A percentile compares a stretch with the other conserved stretches of the same genome.
Evolutionary conservation across 1,140 invertebrate species (phyloP).

Genomic region (Orussus abietinus): DNA sequence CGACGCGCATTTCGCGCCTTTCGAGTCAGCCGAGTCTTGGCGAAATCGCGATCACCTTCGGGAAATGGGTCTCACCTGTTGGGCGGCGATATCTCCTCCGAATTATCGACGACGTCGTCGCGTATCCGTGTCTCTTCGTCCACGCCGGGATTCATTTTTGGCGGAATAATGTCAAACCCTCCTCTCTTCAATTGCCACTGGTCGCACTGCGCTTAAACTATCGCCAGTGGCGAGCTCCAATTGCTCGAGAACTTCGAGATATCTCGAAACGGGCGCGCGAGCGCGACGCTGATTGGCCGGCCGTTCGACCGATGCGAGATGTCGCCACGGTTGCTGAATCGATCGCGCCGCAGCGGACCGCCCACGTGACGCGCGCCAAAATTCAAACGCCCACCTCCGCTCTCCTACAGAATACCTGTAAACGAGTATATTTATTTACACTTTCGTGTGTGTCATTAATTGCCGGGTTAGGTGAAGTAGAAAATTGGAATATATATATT

Average conservation of each 20-base stretch:
- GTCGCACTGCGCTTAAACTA: conserved; percentile 13
- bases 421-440: too few relatives aligned
- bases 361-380: too few relatives aligned
- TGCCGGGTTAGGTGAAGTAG: too few relatives aligned
- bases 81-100: conserved; percentile 21
- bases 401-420: too few relatives aligned
- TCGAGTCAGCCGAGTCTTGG: too few relatives aligned
- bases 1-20: not conserved
- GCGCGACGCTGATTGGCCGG: conserved; percentile 10
- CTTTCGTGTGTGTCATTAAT: too few relatives aligned
- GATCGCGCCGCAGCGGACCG: too few relatives aligned
- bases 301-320: too few relatives aligned
- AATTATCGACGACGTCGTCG: conserved; percentile 15
- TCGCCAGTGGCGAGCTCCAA: conserved; percentile 12
- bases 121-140: conserved; percentile 15
- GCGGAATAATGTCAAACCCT: conserved; percentile 16
- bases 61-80: conserved; percentile 22
- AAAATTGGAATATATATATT: too few relatives aligned
- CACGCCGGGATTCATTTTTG: conserved; percentile 30
- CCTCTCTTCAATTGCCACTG: conserved; percentile 18
- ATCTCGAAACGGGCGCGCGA: conserved; percentile 4
- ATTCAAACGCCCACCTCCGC: too few relatives aligned
- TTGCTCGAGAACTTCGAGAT: conserved; percentile 13
- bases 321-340: too few relatives aligned
- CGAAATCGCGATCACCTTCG: too few relatives aligned